Evolutionary conservation across 37 sponge, comb jelly and placozoan species (phyloP).

Genomic region (Oopsacas minuta): DNA sequence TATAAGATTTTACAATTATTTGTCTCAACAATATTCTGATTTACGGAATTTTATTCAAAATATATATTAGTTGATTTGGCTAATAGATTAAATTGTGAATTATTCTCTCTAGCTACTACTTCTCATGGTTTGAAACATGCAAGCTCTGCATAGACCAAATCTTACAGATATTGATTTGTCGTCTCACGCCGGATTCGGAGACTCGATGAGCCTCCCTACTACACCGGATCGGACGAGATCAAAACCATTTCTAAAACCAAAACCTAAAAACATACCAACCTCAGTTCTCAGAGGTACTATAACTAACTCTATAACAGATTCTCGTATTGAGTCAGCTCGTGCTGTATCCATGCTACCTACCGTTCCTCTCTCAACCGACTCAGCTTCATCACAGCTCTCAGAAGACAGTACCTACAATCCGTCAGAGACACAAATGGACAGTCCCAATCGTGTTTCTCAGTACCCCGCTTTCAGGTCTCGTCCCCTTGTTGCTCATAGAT

Average conservation of each 20-base stretch:
- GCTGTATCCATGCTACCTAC: neutral
- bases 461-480: constrained; percentile 1
- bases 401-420: neutral
- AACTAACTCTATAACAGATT: neutral
- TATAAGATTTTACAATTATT: neutral
- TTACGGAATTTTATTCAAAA: neutral
- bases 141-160: neutral
- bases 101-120: constrained; percentile 2
- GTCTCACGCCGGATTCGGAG: neutral
- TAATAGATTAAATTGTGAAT: neutral
- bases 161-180: neutral
- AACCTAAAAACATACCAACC: neutral
- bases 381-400: neutral
- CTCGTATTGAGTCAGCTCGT: neutral
- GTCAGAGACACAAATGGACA: neutral
- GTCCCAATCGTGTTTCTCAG: neutral
- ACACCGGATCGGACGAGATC: neutral
- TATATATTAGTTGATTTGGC: neutral
- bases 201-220: neutral
- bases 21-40: neutral
- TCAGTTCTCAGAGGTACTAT: neutral
- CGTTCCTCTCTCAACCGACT: neutral
- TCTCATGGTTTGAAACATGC: neutral
- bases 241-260: neutral
- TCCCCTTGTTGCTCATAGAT: neutral